Evolutionary conservation across 2,797 vertebrate species (phyloP).

Genomic region (Nothura maculosa): DNA sequence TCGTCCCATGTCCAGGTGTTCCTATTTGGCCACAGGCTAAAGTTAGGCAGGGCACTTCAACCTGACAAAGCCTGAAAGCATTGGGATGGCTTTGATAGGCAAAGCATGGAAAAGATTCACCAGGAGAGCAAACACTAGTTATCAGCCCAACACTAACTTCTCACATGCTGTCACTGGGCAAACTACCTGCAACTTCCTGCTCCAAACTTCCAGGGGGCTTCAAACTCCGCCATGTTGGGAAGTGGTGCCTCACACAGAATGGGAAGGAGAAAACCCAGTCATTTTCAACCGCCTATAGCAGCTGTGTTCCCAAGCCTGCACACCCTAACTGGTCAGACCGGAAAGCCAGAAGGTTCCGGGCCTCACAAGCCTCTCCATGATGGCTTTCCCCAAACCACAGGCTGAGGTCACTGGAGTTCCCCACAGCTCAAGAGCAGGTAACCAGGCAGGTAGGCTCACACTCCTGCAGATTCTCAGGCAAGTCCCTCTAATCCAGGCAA

Average conservation of each 20-base stretch:
- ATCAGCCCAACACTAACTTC: background rate
- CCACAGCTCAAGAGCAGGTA: background rate
- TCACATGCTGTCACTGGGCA: background rate
- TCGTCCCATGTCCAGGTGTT: background rate
- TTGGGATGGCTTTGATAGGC: background rate
- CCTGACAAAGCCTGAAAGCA: background rate
- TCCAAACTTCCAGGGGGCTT: background rate
- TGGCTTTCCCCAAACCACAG: constrained; percentile 8
- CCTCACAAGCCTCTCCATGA: background rate
- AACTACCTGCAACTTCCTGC: background rate
- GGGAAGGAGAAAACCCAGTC: background rate
- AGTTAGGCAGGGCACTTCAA: background rate
- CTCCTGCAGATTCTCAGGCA: background rate
- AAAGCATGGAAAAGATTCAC: background rate
- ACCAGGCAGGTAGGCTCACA: background rate
- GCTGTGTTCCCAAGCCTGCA: background rate
- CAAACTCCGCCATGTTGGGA: background rate
- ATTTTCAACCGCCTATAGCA: background rate
- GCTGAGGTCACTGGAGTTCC: background rate
- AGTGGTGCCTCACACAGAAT: background rate
- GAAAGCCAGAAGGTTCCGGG: background rate
- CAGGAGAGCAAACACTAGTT: background rate
- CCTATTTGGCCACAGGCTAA: background rate
- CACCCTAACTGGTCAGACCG: background rate
- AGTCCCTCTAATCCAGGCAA: background rate